phyloP scores from a whole-genome alignment of 2,888 invertebrate genomes.

The Caenorhabditis doughertyi region DNA sequence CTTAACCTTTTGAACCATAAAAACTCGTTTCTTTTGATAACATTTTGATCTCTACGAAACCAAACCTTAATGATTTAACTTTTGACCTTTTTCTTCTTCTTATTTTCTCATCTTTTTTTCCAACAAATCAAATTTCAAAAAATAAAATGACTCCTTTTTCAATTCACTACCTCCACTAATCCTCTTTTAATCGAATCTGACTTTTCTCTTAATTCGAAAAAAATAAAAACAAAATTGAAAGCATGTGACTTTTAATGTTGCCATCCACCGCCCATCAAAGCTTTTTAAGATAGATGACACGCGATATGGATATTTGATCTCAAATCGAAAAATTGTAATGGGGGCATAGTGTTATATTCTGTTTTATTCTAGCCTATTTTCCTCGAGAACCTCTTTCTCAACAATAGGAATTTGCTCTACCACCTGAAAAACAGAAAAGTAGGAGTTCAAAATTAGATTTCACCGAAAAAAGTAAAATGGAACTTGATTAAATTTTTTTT shows the following conservation, averaged over 20 bases:
- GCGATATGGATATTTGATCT: conserved; percentile 36
- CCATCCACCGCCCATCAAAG: too few relatives aligned
- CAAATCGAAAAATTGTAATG: neutral
- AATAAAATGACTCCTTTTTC: conserved; percentile 3
- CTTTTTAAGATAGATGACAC: conserved; percentile 14
- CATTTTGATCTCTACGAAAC: neutral
- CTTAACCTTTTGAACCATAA: neutral
- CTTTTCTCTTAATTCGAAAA: neutral
- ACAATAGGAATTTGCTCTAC: neutral
- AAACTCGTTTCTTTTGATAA: neutral
- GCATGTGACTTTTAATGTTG: conserved; percentile 28
- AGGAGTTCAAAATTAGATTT: neutral
- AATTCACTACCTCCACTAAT: conserved; percentile 14
- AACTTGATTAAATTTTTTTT: neutral
- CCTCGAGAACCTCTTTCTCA: neutral
- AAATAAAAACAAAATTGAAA: neutral
- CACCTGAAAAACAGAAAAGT: neutral
- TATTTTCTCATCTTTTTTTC: neutral
- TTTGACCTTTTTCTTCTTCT: neutral
- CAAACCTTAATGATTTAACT: too few relatives aligned
- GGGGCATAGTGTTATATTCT: too few relatives aligned
- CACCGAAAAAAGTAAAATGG: neutral
- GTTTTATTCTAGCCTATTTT: neutral
- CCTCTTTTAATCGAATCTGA: conserved; percentile 53
- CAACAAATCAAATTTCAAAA: neutral